Percentiles rank a stretch among this genome's conserved stretches.
phyloP scores from a whole-genome alignment of 2,113 vertebrate species.

The Symphodus melops region DNA sequence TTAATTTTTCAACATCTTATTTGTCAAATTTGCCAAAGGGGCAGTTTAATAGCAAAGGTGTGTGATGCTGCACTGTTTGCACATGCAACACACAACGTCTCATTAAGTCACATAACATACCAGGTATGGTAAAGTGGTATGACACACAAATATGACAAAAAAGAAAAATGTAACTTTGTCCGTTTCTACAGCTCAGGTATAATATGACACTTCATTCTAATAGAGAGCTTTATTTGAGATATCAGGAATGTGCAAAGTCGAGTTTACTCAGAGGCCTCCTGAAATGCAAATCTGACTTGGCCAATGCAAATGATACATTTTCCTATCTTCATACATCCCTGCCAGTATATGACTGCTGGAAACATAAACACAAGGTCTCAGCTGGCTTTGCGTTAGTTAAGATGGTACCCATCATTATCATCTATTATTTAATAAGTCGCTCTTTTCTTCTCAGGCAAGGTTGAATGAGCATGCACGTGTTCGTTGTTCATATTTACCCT shows the following conservation, averaged over 20 bases:
- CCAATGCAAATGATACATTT: constrained; percentile 61
- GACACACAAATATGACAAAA: too few species aligned
- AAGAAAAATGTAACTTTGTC: background rate
- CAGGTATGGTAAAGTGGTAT: background rate
- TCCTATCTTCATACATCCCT: constrained; percentile 15
- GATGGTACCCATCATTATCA: constrained; percentile 5
- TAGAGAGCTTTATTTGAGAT: background rate
- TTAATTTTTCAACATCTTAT: background rate
- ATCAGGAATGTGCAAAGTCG: background rate
- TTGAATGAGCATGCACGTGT: background rate
- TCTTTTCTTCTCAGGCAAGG: background rate
- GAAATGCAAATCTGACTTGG: constrained; percentile 63
- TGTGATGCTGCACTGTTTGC: background rate
- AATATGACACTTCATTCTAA: background rate
- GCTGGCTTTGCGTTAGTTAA: background rate
- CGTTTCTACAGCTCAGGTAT: background rate
- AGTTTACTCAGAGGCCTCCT: background rate
- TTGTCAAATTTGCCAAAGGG: background rate
- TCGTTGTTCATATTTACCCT: too few species aligned
- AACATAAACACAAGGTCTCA: constrained; percentile 6
- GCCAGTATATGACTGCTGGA: background rate
- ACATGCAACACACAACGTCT: constrained; percentile 5
- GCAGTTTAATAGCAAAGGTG: background rate
- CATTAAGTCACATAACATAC: background rate
- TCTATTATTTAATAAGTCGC: constrained; percentile 11